phyloP scores from a whole-genome alignment of 2,797 vertebrate species.

The Leucoraja ocellata region DNA sequence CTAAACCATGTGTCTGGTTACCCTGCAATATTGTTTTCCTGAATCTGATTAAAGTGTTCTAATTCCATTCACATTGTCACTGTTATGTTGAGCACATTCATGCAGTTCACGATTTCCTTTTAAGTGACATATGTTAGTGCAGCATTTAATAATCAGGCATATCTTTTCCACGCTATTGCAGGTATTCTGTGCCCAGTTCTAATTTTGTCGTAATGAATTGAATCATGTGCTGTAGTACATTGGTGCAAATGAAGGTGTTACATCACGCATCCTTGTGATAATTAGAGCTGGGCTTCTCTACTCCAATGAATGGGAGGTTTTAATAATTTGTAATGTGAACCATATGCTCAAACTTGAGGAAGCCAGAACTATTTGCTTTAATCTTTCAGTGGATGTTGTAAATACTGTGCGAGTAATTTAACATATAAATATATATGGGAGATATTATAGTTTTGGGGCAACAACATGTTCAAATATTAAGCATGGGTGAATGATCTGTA shows the following conservation, averaged over 20 bases:
- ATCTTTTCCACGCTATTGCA: neutral
- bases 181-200: neutral
- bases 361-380: neutral
- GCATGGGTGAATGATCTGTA: neutral
- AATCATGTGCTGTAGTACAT: neutral
- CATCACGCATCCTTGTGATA: constrained; percentile 6
- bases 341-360: neutral
- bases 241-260: neutral
- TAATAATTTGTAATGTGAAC: constrained; percentile 2
- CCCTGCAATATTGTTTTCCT: neutral
- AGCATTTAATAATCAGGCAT: neutral
- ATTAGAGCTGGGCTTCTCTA: neutral
- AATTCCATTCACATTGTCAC: neutral
- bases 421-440: no score
- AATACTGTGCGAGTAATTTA: neutral
- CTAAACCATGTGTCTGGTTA: neutral
- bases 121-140: neutral
- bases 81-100: neutral
- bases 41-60: no score
- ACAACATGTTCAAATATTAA: neutral
- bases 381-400: neutral
- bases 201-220: neutral
- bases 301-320: neutral
- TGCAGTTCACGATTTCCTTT: neutral
- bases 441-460: neutral